Conservation (phyloP, 2,888 invertebrate species). For the Eledona agricola region DNA sequence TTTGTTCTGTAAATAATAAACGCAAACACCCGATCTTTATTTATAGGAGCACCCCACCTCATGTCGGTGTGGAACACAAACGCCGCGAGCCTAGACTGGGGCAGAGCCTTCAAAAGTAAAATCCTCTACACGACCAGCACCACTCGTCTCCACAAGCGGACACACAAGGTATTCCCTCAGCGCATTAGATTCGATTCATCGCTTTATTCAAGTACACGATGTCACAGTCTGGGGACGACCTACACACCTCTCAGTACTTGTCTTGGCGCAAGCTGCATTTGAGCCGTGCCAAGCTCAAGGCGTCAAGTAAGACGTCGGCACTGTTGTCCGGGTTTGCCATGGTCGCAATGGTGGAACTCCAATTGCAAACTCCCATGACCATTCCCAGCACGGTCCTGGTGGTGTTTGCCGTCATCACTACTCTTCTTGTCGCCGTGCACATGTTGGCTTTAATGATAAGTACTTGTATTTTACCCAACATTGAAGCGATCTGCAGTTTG, state of each 20-base stretch:
- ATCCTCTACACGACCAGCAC: slow-evolving; percentile 47
- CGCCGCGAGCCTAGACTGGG: slow-evolving; percentile 66
- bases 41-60: slow-evolving; percentile 13
- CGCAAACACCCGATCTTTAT: no score
- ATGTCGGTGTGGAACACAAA: slow-evolving; percentile 61
- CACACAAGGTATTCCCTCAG: slow-evolving; percentile 51
- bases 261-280: slow-evolving; percentile 93
- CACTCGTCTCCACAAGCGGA: slow-evolving; percentile 51
- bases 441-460: slow-evolving; percentile 99
- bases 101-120: slow-evolving; percentile 51
- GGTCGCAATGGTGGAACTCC: slow-evolving; percentile 98
- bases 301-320: slow-evolving; percentile 97
- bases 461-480: slow-evolving; percentile 98
- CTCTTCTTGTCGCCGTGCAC: slow-evolving; percentile 95
- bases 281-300: slow-evolving; percentile 96
- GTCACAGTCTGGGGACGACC: slow-evolving; percentile 76
- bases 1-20: no score
- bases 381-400: slow-evolving; percentile 86
- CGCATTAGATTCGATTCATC: slow-evolving; percentile 1
- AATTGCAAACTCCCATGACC: slow-evolving; percentile 78
- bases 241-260: slow-evolving; percentile 84
- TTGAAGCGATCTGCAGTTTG: slow-evolving; percentile 94
- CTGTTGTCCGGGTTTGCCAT: slow-evolving; percentile 96
- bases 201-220: slow-evolving; percentile 64
- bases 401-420: slow-evolving; percentile 94